These are phyloP conservation scores for Mareca penelope DNA, from an alignment of 2,797 vertebrate genomes.

Conservation along the genomic window DNA sequence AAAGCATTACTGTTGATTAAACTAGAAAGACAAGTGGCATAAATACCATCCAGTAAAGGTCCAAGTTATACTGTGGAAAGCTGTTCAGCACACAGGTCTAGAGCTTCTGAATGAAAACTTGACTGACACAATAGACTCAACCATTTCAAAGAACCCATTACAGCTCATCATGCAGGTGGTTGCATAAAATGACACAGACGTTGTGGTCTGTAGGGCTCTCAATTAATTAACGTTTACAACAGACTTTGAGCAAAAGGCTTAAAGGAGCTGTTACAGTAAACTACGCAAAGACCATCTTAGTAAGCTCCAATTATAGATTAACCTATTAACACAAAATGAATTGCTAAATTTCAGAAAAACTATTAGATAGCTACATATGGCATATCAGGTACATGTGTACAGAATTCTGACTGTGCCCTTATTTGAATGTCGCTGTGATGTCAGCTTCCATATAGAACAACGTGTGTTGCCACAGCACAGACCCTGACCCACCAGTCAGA, in stretches of 20 bases:
- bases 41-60: neutral
- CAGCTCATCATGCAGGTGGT: neutral
- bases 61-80: neutral
- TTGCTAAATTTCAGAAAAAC: constrained; percentile 47
- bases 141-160: neutral
- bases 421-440: neutral
- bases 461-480: neutral
- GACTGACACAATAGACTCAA: constrained; percentile 1
- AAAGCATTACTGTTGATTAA: neutral
- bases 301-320: constrained; percentile 4
- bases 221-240: constrained; percentile 39
- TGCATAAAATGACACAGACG: neutral
- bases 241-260: constrained; percentile 1
- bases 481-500: neutral
- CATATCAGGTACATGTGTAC: neutral
- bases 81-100: neutral
- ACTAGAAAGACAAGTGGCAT: neutral
- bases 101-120: constrained; percentile 13
- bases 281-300: neutral
- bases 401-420: neutral
- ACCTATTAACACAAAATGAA: neutral
- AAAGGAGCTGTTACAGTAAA: constrained; percentile 37
- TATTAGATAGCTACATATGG: neutral
- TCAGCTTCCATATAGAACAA: neutral
- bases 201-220: constrained; percentile 5